Base-by-base conservation (phyloP, 1,140 invertebrate genomes). In the Drosophila baimaii region DNA sequence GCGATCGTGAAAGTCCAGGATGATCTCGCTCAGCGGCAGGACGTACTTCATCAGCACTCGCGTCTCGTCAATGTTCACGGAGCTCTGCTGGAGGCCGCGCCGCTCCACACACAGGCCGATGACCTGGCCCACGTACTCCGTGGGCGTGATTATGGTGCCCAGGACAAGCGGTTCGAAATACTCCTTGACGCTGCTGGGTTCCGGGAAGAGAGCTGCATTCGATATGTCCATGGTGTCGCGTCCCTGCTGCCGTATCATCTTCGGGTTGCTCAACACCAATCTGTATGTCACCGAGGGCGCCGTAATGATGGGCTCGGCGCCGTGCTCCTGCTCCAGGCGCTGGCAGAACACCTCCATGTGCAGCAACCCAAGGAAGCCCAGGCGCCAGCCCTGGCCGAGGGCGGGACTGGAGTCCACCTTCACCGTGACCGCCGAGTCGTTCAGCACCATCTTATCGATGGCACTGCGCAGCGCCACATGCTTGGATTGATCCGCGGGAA, bases 271-370 rank as follows among this genome's bases (percentile, higher is more conserved):
- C 21, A 95, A 68, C 70, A 95, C 96, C 10, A 98, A 95, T 94
- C 97, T 97, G 91, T 99, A 99, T 1, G 98, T 97, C 12, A 99
- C 98, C 92, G 96, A 98, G 5, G 99, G 98, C 3, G 97, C 95
- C 27, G 98, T 99, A 10, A 99, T 93, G 52, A 99, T 95, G 3
- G 98, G 95, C 86, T 97, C 95, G 8, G 97, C 95, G 81, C 95
- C 95, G 92, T 97, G 96, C 93, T 99, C 99, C 92, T 99, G 98
- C 79, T 99, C 95, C 23, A 99, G 92, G 23, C 98, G 93, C 92
- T 99, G 98, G 65, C 95, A 96, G 90, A 99, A 99, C 1, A 99
- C 98, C 92, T 99, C 98, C 94, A 99, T 95, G 91, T 99, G 98
- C 8, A 99, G 93, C 5, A 99, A 93, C 0, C 98, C 98, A 6